phyloP scores from a whole-genome alignment of 2,113 vertebrate species.

The Pandion haliaetus region DNA sequence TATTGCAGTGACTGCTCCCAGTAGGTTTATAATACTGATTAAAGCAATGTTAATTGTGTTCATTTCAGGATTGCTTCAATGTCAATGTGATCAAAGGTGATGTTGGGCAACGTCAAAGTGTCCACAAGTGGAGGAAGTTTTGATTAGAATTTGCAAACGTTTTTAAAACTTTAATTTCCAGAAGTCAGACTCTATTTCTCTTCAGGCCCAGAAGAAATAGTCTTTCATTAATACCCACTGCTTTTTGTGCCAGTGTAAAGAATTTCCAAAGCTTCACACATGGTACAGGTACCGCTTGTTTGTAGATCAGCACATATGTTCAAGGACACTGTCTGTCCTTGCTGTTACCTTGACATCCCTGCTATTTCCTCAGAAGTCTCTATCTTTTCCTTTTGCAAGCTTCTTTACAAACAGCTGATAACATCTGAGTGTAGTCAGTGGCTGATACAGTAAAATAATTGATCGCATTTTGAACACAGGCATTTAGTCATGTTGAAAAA shows the following conservation, averaged over 20 bases:
- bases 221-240: not conserved
- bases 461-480: not conserved
- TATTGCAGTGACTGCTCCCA: slow-evolving; percentile 58
- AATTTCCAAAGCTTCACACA: not conserved
- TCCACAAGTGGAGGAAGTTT: not conserved
- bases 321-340: not conserved
- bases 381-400: not conserved
- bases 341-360: not conserved
- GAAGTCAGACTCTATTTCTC: not conserved
- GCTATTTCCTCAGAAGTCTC: not conserved
- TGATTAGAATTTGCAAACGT: slow-evolving; percentile 5
- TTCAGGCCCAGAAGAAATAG: not conserved
- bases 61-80: slow-evolving; percentile 64
- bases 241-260: not conserved
- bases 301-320: not conserved
- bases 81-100: slow-evolving; percentile 42
- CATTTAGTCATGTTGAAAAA: not conserved
- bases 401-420: not conserved
- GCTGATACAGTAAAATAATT: not conserved
- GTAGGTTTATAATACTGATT: slow-evolving; percentile 65
- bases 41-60: slow-evolving; percentile 57
- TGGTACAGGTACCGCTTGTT: not conserved
- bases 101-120: slow-evolving; percentile 28
- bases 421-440: not conserved
- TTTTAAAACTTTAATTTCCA: not conserved